Base-by-base conservation (phyloP, 1,140 invertebrate species). In the Aradophagus sp. region DNA sequence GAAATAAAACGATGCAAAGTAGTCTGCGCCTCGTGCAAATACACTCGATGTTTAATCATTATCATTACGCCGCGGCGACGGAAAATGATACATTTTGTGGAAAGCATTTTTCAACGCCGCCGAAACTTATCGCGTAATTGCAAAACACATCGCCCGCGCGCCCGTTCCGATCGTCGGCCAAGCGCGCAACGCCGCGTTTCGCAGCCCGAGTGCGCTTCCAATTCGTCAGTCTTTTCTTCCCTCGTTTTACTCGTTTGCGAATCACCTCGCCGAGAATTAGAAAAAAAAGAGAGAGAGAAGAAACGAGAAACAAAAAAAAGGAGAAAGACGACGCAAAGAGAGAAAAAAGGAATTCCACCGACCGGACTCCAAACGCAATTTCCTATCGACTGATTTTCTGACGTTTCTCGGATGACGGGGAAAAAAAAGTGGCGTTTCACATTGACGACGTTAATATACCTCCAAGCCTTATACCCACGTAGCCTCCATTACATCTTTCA, bases 1-100 rank as follows among this genome's bases (percentile, higher is more conserved):
- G 59, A 73, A 73, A 73, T 65, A 67, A 63, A 72, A 69, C 55
- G 63, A 69, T 65, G 56, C 34, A 66, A 65, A 66, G 47, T 56
- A 68, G 65, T 73, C 47, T 65, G 39, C 52, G 17, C 53, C 15
- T 1, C 31, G 23, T 56, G 32, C 53, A 53, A 66, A 47, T 17
- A 34, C 58, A 48, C 35, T 26, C 50, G 19, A 39, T 63, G 50
- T 63, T 61, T 69, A 68, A 53, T 68, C 59, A 59, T 63, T 73
- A 63, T 63, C 53, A 73, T 73, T 73, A 68, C 45, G 31, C 6
- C 29, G 20, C n/a, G 16, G 34, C 48, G 17, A 44, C 48, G 63
- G 34, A 48, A 65, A 68, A 73, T 65, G 31, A 65, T 50, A 53
- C 42, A 67, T 59, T 38, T 26, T 31, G 5, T 12, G 38, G 3